Conservation (phyloP, 2,888 invertebrate genomes). For the Sminthurides aquaticus region DNA sequence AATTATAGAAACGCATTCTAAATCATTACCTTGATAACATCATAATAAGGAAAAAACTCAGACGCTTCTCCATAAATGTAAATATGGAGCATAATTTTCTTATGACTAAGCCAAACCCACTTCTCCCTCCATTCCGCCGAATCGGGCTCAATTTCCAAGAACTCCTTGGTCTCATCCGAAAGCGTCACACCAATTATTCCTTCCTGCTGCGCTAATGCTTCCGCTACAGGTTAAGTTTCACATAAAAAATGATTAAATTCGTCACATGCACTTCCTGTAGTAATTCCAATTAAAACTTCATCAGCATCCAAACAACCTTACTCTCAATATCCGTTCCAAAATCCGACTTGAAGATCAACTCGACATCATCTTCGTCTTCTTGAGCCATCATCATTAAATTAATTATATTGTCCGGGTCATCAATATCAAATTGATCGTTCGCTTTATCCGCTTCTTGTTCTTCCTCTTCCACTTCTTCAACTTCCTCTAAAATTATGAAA, state of each 20-base stretch:
- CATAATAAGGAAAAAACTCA: constrained; percentile 35
- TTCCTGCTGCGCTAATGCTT: constrained; percentile 31
- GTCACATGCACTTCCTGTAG: no score
- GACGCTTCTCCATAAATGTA: constrained; percentile 37
- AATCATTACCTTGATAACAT: constrained; percentile 33
- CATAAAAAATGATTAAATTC: background rate
- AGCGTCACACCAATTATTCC: constrained; percentile 36
- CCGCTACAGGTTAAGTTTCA: constrained; percentile 22
- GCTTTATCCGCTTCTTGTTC: constrained; percentile 5
- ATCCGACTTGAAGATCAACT: constrained; percentile 31
- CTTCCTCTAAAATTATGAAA: constrained; percentile 6
- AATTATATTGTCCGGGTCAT: constrained; percentile 23
- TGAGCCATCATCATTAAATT: constrained; percentile 20
- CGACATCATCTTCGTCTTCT: constrained; percentile 35
- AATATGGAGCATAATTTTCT: constrained; percentile 36
- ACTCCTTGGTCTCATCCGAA: constrained; percentile 33
- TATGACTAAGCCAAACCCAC: constrained; percentile 34
- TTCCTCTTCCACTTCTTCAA: constrained; percentile 13
- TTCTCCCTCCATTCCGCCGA: constrained; percentile 23
- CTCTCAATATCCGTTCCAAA: constrained; percentile 2
- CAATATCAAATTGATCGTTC: constrained; percentile 4
- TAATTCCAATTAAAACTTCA: no score
- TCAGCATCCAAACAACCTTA: no score
- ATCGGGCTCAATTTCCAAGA: constrained; percentile 32
- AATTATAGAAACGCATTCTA: no score